Base-by-base conservation (phyloP, 2,113 vertebrate genomes). In the Girardinichthys multiradiatus region DNA sequence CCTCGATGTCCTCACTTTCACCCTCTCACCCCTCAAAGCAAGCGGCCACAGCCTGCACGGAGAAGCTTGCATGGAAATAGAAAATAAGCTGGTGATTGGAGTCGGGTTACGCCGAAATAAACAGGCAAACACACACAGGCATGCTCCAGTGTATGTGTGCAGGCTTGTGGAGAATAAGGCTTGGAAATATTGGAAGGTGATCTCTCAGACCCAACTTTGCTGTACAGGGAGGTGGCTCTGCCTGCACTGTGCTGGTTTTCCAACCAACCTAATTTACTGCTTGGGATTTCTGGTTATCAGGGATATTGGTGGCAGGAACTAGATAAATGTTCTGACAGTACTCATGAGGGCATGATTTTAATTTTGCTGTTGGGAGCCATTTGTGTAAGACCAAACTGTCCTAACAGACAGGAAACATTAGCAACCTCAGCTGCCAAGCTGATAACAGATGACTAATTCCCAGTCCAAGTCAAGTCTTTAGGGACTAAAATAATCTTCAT, bases 241-340 rank as follows among this genome's bases (percentile, higher is more conserved):
- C 29, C 30, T 64, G 35, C 29, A 0, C 19, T 60, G n/a, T 64
- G 59, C 39, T 48, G 68, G 76, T 30, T 75, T 72, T 59, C 58
- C 2, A 27, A 59, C 57, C 2, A 26, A 81, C n/a, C 72, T 79
- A 28, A 79, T 81, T 70, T 73, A 81, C 71, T 51, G 17, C 48
- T 39, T 27, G 2, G 60, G 63, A 63, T 12, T 63, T 69, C 48
- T 74, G 73, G 72, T 31, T 58, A 64, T 82, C 62, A 64, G 80
- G 30, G 30, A 51, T 62, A 30, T 65, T 14, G 54, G 27, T 68
- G 63, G 21, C 24, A 74, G 66, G 72, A 79, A 70, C 48, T 62
- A 63, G 86, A 67, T 66, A 57, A 31, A 64, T 17, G 31, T 33
- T 2, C 58, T 13, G 29, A 78, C 70, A 62, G 57, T 64, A 73